Evolutionary conservation across 1,140 invertebrate genomes (phyloP).

Genomic region (Heliconius nattereri): DNA sequence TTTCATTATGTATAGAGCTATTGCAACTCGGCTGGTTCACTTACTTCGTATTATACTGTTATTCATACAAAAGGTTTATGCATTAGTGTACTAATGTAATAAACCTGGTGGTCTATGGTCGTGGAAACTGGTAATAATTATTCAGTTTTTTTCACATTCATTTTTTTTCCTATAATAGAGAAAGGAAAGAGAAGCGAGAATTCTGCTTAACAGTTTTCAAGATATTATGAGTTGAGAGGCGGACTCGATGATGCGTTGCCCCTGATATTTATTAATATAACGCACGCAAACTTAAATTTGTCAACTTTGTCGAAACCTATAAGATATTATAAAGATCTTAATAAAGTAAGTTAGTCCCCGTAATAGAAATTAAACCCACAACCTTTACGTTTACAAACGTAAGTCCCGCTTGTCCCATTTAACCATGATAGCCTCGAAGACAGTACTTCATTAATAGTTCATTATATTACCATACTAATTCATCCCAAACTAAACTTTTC

Average conservation of each 20-base stretch:
- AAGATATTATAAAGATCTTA: too few relatives aligned
- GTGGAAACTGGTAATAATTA: neutral
- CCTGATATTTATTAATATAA: too few relatives aligned
- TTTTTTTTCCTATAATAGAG: too few relatives aligned
- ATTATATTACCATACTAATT: neutral
- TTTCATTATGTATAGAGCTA: neutral
- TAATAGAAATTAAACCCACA: too few relatives aligned
- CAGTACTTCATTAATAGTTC: neutral
- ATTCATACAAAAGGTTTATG: neutral
- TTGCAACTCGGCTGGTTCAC: neutral
- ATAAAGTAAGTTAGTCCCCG: too few relatives aligned
- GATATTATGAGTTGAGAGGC: too few relatives aligned
- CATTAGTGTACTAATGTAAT: neutral
- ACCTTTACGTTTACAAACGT: neutral
- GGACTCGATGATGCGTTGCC: too few relatives aligned
- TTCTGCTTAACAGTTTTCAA: too few relatives aligned
- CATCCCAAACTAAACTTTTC: slow-evolving; percentile 25
- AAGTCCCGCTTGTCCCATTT: neutral
- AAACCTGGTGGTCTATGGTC: neutral
- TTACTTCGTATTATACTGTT: neutral
- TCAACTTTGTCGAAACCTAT: too few relatives aligned
- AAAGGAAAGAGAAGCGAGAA: too few relatives aligned
- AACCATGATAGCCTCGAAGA: neutral
- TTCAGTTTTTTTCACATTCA: too few relatives aligned
- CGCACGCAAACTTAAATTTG: too few relatives aligned